phyloP scores from a whole-genome alignment of 2,113 vertebrate genomes.

The Paramormyrops kingsleyae region DNA sequence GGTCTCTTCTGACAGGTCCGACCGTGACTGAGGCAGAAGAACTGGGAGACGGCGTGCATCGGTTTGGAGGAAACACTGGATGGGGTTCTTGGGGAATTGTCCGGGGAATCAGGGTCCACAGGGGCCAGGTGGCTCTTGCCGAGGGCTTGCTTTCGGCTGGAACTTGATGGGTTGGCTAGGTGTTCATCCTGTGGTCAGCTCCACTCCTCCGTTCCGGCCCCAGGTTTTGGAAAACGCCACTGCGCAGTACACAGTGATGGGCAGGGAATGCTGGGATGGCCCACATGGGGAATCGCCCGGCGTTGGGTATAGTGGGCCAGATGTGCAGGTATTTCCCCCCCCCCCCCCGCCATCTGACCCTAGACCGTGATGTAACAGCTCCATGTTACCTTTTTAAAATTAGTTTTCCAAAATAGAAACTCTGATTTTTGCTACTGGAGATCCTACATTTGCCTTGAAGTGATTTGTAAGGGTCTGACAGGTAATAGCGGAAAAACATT shows the following conservation, averaged over 20 bases:
- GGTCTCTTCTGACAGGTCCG: background rate
- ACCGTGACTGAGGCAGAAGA: background rate
- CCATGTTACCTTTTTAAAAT: background rate
- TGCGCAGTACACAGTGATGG: background rate
- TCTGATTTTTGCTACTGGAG: background rate
- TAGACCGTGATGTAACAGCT: background rate
- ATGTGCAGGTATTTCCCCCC: background rate
- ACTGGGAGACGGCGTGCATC: background rate
- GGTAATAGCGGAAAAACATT: background rate
- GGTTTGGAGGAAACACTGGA: background rate
- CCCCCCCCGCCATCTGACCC: too few relatives aligned
- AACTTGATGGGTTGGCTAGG: background rate
- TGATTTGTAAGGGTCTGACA: background rate
- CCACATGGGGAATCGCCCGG: background rate
- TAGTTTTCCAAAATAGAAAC: background rate
- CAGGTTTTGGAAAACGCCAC: background rate
- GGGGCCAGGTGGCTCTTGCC: background rate
- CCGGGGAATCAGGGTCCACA: background rate
- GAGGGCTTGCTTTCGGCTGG: background rate
- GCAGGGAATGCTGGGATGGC: background rate
- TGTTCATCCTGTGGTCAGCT: background rate
- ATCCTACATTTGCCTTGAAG: background rate
- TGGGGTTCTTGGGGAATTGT: background rate
- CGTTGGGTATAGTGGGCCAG: background rate
- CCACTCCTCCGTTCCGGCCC: background rate